Evolutionary conservation across 1,140 invertebrate genomes (phyloP), one percentile per base, ranked within the genome.

Genomic region (Apis dorsata): DNA sequence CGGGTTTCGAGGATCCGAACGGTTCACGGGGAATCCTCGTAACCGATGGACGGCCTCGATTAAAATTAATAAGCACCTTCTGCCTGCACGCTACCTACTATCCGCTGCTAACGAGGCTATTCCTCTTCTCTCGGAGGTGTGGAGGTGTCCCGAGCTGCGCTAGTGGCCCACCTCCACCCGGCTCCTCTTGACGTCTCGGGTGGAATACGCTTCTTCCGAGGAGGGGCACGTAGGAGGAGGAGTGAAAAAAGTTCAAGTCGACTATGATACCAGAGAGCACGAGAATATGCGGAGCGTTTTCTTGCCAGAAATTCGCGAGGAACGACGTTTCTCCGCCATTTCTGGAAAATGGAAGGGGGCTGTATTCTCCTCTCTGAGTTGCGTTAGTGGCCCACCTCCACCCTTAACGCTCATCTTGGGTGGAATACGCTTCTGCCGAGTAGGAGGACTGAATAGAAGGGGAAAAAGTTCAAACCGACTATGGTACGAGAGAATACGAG

Each of bases 91-190:
- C 79, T n/a, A 79, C 85, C 82, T 72, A 51, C 83, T 57, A 28
- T 51, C n/a, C 84, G 85, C 76, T 79, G 81, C 85, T 87, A 88
- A 88, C 86, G 78, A 87, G 86, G 78, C 83, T 86, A 85, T 88
- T 86, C 86, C 81, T 84, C 82, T 75, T 57, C 19, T 44, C 28
- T 17, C 79, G 34, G 66, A 71, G 49, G 21, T 28, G 15, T 24
- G 24, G 24, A 24, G 24, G 24, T 24, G 24, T 24, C n/a, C n/a
- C n/a, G n/a, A 24, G 49, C 9, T 15, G 24, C 21, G n/a, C 19
- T 0, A 57, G 34, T 63, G 24, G 24, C 13, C 11, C 74, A 17
- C 85, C 81, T 85, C 85, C 10, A 21, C 34, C 87, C 11, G 82
- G 71, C 74, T 69, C 79, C 83, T 88, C 79, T 83, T 83, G 72